Evolutionary conservation across 2,888 invertebrate species (phyloP).

Genomic region (Sinelater perroti): DNA sequence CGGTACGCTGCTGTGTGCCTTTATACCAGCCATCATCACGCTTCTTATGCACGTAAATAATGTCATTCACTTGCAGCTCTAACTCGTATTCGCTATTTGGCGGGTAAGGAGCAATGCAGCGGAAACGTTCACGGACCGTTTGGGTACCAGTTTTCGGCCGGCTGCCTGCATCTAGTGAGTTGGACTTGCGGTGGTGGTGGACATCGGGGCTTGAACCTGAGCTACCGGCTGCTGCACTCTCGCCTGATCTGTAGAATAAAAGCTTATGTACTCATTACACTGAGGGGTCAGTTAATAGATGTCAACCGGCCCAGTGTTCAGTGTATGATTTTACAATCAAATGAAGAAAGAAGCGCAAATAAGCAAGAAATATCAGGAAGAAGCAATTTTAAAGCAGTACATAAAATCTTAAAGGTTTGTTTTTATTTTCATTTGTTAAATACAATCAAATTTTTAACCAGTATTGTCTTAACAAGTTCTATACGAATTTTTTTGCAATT

Average conservation of each 20-base stretch:
- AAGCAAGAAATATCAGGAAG: too few species aligned
- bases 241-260: constrained; percentile 47
- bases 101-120: constrained; percentile 93
- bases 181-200: constrained; percentile 79
- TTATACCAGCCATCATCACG: constrained; percentile 97
- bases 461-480: too few species aligned
- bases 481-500: too few species aligned
- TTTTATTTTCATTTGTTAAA: too few species aligned
- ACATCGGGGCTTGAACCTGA: constrained; percentile 57
- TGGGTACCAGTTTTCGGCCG: constrained; percentile 53
- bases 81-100: constrained; percentile 93
- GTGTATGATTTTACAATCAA: constrained; percentile 3
- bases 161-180: constrained; percentile 79
- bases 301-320: constrained; percentile 28
- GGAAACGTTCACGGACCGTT: constrained; percentile 69
- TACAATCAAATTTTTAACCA: too few species aligned
- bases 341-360: neutral
- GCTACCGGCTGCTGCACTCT: constrained; percentile 54
- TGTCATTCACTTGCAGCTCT: constrained; percentile 88
- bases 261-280: neutral
- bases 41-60: constrained; percentile 90
- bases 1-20: constrained; percentile 88
- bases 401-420: too few species aligned
- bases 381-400: too few species aligned
- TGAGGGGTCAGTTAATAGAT: neutral